Conservation (phyloP, 92 coral and sea anemone species). For the Chrysogorgia sp. region DNA sequence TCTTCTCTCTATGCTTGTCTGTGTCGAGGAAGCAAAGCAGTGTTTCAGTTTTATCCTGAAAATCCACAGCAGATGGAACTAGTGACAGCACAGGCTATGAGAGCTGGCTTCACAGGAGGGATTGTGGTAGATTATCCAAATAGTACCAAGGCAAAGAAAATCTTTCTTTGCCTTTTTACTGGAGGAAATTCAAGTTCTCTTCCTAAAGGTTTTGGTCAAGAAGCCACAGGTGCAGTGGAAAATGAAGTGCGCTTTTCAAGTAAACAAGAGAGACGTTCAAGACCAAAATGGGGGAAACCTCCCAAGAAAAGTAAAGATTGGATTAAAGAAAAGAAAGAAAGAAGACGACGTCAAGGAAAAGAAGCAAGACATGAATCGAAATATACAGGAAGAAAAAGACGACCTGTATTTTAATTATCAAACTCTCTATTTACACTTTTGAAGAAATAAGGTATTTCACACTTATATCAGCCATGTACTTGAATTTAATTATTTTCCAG, state of each 20-base stretch:
- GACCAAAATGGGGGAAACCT: slow-evolving; percentile 76
- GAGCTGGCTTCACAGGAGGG: slow-evolving; percentile 97
- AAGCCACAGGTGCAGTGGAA: slow-evolving; percentile 45
- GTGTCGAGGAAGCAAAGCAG: slow-evolving; percentile 92
- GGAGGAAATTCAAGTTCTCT: slow-evolving; percentile 70
- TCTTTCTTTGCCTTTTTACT: slow-evolving; percentile 88
- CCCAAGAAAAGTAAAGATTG: slow-evolving; percentile 88
- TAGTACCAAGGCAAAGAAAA: slow-evolving; percentile 95
- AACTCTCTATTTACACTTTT: no score
- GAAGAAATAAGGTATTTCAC: no score
- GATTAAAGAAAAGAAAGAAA: slow-evolving; percentile 87
- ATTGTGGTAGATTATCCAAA: slow-evolving; percentile 93
- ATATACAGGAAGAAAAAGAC: slow-evolving; percentile 92
- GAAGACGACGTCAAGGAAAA: slow-evolving; percentile 93
- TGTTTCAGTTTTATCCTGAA: slow-evolving; percentile 96
- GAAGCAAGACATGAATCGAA: slow-evolving; percentile 89
- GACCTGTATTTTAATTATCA: slow-evolving; percentile 67
- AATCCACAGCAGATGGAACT: slow-evolving; percentile 88
- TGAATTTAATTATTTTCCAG: no score
- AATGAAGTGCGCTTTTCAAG: slow-evolving; percentile 68
- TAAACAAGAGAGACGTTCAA: slow-evolving; percentile 53
- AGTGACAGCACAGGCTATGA: slow-evolving; percentile 93
- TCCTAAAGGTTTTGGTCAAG: slow-evolving; percentile 83
- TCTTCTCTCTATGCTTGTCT: slow-evolving; percentile 83
- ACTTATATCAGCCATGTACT: no score